A percentile compares a stretch with the other conserved stretches of the same genome.
These are phyloP conservation scores for Omphaloscelis lunosa DNA, from an alignment of 2,888 invertebrate genomes.

Conservation along the genomic window DNA sequence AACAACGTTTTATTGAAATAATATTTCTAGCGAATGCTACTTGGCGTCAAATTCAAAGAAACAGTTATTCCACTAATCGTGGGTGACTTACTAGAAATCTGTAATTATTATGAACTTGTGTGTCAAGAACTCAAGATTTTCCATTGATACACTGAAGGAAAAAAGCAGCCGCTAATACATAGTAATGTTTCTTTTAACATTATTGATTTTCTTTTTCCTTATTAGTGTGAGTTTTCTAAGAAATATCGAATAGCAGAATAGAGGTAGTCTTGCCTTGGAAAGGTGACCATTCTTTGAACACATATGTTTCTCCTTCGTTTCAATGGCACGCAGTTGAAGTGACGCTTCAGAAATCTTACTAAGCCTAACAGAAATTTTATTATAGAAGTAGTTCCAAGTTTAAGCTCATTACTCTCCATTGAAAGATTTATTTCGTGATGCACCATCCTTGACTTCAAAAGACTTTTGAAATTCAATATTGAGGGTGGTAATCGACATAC, in stretches of 20 bases:
- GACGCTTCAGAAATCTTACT: not conserved
- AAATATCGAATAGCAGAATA: not conserved
- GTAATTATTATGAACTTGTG: slow-evolving; percentile 44
- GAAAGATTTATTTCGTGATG: not conserved
- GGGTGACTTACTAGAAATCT: slow-evolving; percentile 27
- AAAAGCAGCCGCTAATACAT: too few species aligned
- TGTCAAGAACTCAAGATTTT: slow-evolving; percentile 5
- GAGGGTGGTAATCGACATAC: too few species aligned
- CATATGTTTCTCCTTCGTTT: not conserved
- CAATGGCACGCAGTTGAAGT: too few species aligned
- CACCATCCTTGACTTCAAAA: not conserved
- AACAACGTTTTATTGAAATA: slow-evolving; percentile 14
- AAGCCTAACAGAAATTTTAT: not conserved
- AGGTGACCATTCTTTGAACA: not conserved
- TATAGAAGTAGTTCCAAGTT: not conserved
- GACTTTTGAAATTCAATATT: too few species aligned
- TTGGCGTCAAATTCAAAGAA: slow-evolving; percentile 35
- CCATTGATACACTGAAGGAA: slow-evolving; percentile 1
- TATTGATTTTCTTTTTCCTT: slow-evolving; percentile 17
- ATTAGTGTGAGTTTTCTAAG: slow-evolving; percentile 1
- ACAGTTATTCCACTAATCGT: slow-evolving; percentile 1
- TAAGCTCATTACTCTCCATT: not conserved
- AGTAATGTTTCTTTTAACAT: slow-evolving; percentile 8
- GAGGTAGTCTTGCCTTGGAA: not conserved
- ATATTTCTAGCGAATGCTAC: slow-evolving; percentile 26